These are phyloP conservation scores for Calosoma granatense DNA, from an alignment of 1,140 invertebrate species.

Conservation along the genomic window DNA sequence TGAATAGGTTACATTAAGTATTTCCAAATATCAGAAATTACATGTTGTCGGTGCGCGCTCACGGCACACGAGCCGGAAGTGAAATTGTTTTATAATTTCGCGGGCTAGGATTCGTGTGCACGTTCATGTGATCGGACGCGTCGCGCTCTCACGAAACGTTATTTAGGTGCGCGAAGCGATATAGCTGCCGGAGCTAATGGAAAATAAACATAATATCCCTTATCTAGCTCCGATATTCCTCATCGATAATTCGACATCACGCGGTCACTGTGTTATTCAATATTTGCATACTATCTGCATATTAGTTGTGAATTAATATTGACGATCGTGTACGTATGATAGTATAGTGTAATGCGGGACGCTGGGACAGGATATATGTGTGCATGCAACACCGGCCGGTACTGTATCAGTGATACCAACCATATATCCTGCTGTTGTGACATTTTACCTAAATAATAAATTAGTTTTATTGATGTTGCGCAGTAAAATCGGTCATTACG, in stretches of 20 bases:
- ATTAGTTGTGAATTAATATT: conserved; percentile 9
- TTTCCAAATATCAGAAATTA: conserved; percentile 6
- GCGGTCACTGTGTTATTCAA: conserved; percentile 2
- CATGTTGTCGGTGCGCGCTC: neutral
- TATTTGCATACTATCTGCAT: conserved; percentile 7
- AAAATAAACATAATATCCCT: conserved; percentile 8
- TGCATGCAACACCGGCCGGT: neutral
- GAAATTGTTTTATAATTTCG: conserved; percentile 9
- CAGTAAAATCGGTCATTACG: conserved; percentile 7
- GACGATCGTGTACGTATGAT: neutral
- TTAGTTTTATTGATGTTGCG: conserved; percentile 7
- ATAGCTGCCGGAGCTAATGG: neutral
- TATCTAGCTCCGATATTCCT: neutral
- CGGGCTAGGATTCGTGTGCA: neutral
- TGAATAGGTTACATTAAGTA: conserved; percentile 4
- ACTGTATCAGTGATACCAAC: neutral
- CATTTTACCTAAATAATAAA: conserved; percentile 9
- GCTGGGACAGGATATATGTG: too few species aligned
- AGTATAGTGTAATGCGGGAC: too few species aligned
- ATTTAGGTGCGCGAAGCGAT: neutral
- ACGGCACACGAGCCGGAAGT: neutral
- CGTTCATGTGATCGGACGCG: neutral
- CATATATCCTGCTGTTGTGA: conserved; percentile 6
- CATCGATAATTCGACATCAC: neutral
- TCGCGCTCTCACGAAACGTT: neutral